Conservation (phyloP, 2,797 vertebrate species). For the Manis crassicaudata region DNA sequence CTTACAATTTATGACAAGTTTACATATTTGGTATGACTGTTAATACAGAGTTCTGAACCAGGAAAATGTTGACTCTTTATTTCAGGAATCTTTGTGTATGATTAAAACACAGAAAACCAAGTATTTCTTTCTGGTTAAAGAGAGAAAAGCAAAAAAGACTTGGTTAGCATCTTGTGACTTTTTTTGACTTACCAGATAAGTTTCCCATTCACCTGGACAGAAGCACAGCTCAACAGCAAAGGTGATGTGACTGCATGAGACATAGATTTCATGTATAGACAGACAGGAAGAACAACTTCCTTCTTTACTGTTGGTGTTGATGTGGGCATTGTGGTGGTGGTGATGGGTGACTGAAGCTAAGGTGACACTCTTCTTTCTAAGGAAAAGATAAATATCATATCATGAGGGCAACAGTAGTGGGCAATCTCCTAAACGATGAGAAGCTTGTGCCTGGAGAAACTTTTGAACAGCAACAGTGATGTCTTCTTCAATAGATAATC, state of each 20-base stretch:
- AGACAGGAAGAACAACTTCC: not conserved
- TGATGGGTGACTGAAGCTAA: not conserved
- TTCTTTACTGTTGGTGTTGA: not conserved
- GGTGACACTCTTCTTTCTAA: constrained; percentile 18
- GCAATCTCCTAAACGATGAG: not conserved
- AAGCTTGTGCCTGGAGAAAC: constrained; percentile 35
- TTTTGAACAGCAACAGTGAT: not conserved
- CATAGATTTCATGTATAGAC: not conserved
- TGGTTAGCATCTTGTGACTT: constrained; percentile 44
- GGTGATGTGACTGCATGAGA: not conserved
- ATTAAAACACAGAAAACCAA: constrained; percentile 64
- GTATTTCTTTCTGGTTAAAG: constrained; percentile 59
- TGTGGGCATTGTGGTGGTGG: not conserved
- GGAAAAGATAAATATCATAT: not conserved
- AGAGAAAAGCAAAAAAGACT: constrained; percentile 1
- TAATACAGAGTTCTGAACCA: constrained; percentile 80
- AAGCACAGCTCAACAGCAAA: not conserved
- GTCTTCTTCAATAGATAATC: not conserved
- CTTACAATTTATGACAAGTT: constrained; percentile 86
- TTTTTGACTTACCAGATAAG: not conserved
- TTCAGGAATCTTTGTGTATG: constrained; percentile 77
- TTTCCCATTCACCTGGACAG: constrained; percentile 35
- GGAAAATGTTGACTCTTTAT: constrained; percentile 79
- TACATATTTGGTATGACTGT: constrained; percentile 85
- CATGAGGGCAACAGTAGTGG: not conserved